Evolutionary conservation across 2,888 invertebrate species (phyloP).

Genomic region (Agrochola circellaris): DNA sequence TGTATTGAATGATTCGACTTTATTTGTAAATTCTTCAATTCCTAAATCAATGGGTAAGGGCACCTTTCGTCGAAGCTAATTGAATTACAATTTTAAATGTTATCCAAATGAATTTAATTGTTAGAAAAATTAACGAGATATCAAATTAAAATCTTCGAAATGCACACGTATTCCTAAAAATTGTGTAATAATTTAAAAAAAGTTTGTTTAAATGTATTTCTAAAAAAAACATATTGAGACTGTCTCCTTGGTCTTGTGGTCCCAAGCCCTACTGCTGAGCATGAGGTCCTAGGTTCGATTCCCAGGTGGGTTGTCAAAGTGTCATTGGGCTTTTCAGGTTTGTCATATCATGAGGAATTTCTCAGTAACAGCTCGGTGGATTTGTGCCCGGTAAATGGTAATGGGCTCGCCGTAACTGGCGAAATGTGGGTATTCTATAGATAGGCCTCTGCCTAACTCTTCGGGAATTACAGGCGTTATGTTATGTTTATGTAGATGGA

Average conservation of each 20-base stretch:
- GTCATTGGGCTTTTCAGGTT: neutral
- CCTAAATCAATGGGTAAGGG: neutral
- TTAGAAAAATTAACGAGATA: neutral
- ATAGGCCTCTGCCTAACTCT: no score
- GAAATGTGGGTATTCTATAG: neutral
- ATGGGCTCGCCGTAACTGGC: neutral
- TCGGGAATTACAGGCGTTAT: neutral
- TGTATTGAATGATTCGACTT: neutral
- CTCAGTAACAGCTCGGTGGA: neutral
- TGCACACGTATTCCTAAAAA: neutral
- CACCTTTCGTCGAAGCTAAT: neutral
- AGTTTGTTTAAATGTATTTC: neutral
- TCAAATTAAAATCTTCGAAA: neutral
- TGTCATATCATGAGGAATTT: neutral
- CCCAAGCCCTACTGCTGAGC: neutral
- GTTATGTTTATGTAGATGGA: neutral
- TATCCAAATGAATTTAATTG: neutral
- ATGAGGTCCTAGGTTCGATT: neutral
- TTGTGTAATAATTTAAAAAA: neutral
- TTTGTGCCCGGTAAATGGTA: neutral
- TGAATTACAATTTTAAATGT: neutral
- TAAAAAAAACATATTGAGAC: neutral
- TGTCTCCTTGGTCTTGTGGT: neutral
- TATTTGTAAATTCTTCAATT: neutral
- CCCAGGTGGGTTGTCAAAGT: neutral